Conservation (phyloP, 1,140 invertebrate genomes). For the Drosophila funebris region DNA sequence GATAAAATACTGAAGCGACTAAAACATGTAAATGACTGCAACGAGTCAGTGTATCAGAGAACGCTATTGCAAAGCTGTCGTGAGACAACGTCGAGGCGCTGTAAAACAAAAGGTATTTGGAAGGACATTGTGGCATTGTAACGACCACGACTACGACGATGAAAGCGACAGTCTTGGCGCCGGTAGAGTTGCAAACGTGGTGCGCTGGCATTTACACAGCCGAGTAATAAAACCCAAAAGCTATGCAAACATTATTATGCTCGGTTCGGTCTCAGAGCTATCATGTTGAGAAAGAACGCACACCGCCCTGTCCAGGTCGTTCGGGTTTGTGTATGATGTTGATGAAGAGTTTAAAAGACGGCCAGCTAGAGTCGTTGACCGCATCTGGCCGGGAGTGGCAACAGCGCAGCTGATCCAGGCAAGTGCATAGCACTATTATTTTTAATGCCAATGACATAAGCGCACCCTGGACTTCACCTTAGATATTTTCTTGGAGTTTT, state of each 20-base stretch:
- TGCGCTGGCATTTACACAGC: slow-evolving; percentile 70
- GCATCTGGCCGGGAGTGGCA: not conserved
- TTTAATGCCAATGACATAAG: not conserved
- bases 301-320: not conserved
- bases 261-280: slow-evolving; percentile 12
- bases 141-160: slow-evolving; percentile 26
- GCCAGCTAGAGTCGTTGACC: slow-evolving; percentile 32
- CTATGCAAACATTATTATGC: slow-evolving; percentile 79
- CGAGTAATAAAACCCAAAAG: slow-evolving; percentile 75
- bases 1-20: slow-evolving; percentile 33
- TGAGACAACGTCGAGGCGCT: slow-evolving; percentile 1
- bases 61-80: not conserved
- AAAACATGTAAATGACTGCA: slow-evolving; percentile 71
- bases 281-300: slow-evolving; percentile 2
- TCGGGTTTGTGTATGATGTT: too few species aligned
- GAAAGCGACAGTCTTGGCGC: slow-evolving; percentile 35
- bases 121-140: slow-evolving; percentile 31
- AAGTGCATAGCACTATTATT: not conserved
- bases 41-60: not conserved
- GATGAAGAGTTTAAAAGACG: slow-evolving; percentile 54
- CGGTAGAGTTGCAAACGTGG: slow-evolving; percentile 44
- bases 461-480: not conserved
- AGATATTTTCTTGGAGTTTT: too few species aligned
- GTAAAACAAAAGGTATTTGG: slow-evolving; percentile 44
- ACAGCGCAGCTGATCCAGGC: too few species aligned